Percentiles rank a stretch among this genome's conserved stretches.
These are phyloP conservation scores for Euphysa ruthae DNA, from an alignment of 30 jellyfish, hydroid and myxozoan species.

Conservation along the genomic window DNA sequence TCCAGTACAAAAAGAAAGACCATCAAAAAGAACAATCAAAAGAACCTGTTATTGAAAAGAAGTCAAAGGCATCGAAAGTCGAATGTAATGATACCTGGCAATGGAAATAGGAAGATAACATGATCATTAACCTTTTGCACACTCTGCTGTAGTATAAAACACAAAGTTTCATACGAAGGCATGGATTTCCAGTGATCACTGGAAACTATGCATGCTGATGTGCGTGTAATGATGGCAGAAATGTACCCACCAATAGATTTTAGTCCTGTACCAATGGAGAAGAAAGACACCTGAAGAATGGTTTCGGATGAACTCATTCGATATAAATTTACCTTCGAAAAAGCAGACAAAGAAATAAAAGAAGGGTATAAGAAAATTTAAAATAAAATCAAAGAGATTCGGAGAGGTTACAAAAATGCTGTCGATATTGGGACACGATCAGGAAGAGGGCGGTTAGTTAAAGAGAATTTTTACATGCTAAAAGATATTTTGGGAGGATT, in stretches of 20 bases:
- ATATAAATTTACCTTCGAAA: not conserved
- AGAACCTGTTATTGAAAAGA: too few relatives aligned
- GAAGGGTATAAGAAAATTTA: constrained; percentile 28
- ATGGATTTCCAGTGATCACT: too few relatives aligned
- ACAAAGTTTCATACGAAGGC: too few relatives aligned
- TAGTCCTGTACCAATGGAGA: constrained; percentile 19
- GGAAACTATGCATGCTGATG: constrained; percentile 7
- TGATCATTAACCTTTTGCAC: too few relatives aligned
- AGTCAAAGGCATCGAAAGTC: too few relatives aligned
- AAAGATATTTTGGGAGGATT: constrained; percentile 42
- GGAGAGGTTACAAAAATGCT: constrained; percentile 30
- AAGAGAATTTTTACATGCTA: constrained; percentile 12
- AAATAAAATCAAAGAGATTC: constrained; percentile 15
- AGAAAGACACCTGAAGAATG: not conserved
- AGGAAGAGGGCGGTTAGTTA: constrained; percentile 37
- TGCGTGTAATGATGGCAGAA: constrained; percentile 37
- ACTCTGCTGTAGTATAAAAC: too few relatives aligned
- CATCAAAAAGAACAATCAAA: too few relatives aligned
- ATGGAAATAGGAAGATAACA: too few relatives aligned
- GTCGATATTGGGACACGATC: constrained; percentile 38
- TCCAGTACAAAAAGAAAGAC: too few relatives aligned
- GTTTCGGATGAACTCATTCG: not conserved
- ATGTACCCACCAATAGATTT: constrained; percentile 41
- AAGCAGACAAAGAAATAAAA: constrained; percentile 17
- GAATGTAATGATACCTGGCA: too few relatives aligned